These are phyloP conservation scores for Sander lucioperca DNA, from an alignment of 2,113 vertebrate species.

Conservation along the genomic window DNA sequence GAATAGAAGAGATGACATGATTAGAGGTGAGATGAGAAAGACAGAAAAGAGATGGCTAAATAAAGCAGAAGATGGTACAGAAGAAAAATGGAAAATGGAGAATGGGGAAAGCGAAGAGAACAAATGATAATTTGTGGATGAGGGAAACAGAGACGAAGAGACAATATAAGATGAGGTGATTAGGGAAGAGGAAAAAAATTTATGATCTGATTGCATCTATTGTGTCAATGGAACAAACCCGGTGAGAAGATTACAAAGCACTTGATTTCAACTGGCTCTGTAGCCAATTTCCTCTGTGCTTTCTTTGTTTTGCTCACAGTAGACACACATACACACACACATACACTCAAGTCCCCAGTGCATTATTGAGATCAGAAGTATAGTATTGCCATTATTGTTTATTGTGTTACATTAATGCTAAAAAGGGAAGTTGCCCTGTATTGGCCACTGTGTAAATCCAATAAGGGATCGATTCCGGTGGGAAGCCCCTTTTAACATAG, in stretches of 20 bases:
- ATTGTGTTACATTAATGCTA: constrained; percentile 35
- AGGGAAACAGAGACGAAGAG: neutral
- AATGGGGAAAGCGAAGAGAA: constrained; percentile 13
- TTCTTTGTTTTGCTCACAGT: constrained; percentile 33
- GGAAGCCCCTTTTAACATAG: constrained; percentile 26
- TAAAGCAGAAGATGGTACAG: neutral
- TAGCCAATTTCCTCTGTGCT: constrained; percentile 45
- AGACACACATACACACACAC: constrained; percentile 19
- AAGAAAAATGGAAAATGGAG: neutral
- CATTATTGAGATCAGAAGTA: constrained; percentile 47
- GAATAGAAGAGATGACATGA: neutral
- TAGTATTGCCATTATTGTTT: constrained; percentile 46
- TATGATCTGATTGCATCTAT: constrained; percentile 45
- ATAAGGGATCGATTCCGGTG: constrained; percentile 28
- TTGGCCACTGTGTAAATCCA: constrained; percentile 38
- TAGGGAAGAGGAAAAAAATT: constrained; percentile 33
- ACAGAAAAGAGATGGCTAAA: neutral
- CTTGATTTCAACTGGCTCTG: constrained; percentile 61
- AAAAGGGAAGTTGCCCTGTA: constrained; percentile 29
- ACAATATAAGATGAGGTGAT: constrained; percentile 26
- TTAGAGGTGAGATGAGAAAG: neutral
- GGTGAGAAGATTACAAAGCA: constrained; percentile 43
- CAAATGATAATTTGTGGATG: constrained; percentile 25
- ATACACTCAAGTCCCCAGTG: constrained; percentile 10
- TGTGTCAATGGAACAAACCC: constrained; percentile 48